Evolutionary conservation across 2,113 vertebrate species (phyloP), one percentile per base, ranked within the genome.

Genomic region (Clarias macrocephalus): DNA sequence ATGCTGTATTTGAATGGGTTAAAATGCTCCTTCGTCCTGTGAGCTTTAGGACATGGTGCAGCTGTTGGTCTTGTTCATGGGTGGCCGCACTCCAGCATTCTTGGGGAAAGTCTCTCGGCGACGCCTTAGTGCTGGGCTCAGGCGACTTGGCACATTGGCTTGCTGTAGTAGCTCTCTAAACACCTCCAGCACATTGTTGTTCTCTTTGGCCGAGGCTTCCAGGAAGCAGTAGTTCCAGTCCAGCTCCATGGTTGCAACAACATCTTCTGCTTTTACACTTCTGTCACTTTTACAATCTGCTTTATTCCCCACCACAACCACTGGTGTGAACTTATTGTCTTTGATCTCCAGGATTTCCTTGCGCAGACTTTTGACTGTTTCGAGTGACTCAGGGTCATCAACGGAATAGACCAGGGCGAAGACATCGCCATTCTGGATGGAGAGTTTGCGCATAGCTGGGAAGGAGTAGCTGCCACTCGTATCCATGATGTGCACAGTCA

Each of bases 51-150:
- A 97, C 92, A 98, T 73, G 0, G 93, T 93, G 85, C 97, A 98
- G 93, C 97, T 97, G 94, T 98, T 98, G 93, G 97, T 96, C 91
- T 98, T 98, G 94, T 97, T 97, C 96, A 98, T 98, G 87, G 97
- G 97, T 0, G 97, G 97, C 81, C 97, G 88, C 56, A 94, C 86
- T 25, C 88, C 86, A 25, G 88, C 92, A 91, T 96, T 95, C 77
- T 95, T 97, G 15, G 96, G 97, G 77, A 97, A 94, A 3, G 97
- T 98, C 93, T 97, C 97, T 87, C 97, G 94, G 87, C 97, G 96
- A 85, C 95, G 94, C 66, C 95, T 93, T 60, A 97, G 92, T 0
- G 95, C 95, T 0, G 97, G 97, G 92, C 97, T 97, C 89, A 97
- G 94, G 42, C 94, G 92, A 88, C 95, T 93, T 80, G 97, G 97